Evolutionary conservation across 2,797 vertebrate species (phyloP).

Genomic region (Spheniscus humboldti): DNA sequence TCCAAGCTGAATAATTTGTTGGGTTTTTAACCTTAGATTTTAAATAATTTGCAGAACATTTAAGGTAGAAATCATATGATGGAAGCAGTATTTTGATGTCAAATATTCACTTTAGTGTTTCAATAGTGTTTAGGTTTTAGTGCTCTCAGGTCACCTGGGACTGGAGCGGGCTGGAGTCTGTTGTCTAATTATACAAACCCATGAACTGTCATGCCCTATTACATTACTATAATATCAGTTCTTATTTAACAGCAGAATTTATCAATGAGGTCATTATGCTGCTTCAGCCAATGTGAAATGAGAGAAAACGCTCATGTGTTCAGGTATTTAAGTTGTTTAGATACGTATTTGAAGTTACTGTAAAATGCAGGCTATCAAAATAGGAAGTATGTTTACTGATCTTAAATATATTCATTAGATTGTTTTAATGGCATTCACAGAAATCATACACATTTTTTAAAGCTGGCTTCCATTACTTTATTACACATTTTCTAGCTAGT

Average conservation of each 20-base stretch:
- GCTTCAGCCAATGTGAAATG: neutral
- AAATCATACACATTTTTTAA: neutral
- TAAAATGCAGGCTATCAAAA: neutral
- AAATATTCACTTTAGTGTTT: neutral
- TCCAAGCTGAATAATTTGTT: neutral
- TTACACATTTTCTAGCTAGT: neutral
- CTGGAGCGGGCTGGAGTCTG: neutral
- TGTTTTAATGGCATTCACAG: neutral
- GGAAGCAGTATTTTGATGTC: neutral
- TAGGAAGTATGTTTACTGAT: neutral
- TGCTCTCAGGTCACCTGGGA: neutral
- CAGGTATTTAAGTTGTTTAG: neutral
- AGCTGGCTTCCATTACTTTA: neutral
- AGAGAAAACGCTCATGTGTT: neutral
- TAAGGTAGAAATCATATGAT: neutral
- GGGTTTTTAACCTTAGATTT: neutral
- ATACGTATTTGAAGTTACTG: neutral
- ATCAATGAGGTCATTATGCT: neutral
- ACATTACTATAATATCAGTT: neutral
- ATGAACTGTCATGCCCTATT: neutral
- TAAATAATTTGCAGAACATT: neutral
- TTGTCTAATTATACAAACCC: neutral
- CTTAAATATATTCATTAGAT: neutral
- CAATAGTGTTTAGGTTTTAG: neutral
- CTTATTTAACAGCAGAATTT: neutral